phyloP scores from a whole-genome alignment of 2,888 invertebrate genomes.

The Spilarctia lutea region DNA sequence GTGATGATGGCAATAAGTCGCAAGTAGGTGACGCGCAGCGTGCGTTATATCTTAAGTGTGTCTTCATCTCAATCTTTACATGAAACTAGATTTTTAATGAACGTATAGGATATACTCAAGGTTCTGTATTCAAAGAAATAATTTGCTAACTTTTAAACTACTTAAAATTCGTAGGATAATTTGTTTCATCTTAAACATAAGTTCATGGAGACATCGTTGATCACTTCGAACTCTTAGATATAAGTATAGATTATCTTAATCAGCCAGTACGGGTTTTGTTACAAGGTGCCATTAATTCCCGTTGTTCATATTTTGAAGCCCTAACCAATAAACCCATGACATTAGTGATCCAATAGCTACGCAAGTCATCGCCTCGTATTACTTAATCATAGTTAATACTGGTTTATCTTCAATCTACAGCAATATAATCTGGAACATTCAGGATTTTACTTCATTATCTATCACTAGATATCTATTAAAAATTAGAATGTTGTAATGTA shows the following conservation, averaged over 20 bases:
- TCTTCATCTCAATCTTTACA: neutral
- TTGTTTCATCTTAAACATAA: neutral
- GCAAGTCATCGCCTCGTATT: neutral
- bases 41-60: neutral
- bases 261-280: neutral
- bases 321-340: neutral
- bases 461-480: neutral
- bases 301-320: neutral
- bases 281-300: neutral
- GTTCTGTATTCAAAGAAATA: neutral
- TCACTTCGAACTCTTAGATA: neutral
- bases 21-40: neutral
- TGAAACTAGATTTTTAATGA: neutral
- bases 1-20: slow-evolving; percentile 7
- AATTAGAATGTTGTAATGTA: no score
- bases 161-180: neutral
- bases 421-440: neutral
- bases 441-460: neutral
- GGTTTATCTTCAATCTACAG: neutral
- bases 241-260: neutral
- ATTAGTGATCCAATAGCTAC: neutral
- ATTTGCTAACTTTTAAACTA: neutral
- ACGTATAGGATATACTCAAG: neutral
- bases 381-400: neutral
- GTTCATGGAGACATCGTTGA: neutral